A percentile compares a stretch with the other conserved stretches of the same genome.
Evolutionary conservation across 1,140 invertebrate genomes (phyloP).

Genomic region (Camponotus pennsylvanicus): DNA sequence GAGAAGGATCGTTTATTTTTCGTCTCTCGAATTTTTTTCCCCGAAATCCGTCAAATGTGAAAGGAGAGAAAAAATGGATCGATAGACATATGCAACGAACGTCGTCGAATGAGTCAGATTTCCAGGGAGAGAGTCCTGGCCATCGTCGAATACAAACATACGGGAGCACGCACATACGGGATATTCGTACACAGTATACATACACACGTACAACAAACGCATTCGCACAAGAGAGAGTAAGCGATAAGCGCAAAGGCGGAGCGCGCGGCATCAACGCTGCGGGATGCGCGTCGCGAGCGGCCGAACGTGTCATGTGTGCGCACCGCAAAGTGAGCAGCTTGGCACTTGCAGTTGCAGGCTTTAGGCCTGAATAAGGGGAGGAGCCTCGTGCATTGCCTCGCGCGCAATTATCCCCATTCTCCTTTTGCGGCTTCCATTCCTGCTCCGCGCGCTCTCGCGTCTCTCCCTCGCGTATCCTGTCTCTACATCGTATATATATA

Average conservation of each 20-base stretch:
- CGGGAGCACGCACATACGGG: too few relatives aligned
- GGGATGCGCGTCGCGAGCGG: constrained; percentile 64
- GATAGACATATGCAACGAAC: constrained; percentile 16
- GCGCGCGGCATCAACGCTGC: constrained; percentile 44
- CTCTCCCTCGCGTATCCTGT: constrained; percentile 40
- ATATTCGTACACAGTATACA: background rate
- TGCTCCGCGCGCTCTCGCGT: constrained; percentile 63
- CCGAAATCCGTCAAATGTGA: constrained; percentile 1
- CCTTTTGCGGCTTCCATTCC: constrained; percentile 74
- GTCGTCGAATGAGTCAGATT: constrained; percentile 50
- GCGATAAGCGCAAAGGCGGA: constrained; percentile 61
- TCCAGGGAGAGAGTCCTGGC: constrained; percentile 46
- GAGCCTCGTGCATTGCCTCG: constrained; percentile 80
- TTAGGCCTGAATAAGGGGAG: constrained; percentile 79
- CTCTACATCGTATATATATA: constrained; percentile 17
- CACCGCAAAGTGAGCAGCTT: constrained; percentile 75
- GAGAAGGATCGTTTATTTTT: background rate
- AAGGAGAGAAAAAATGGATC: constrained; percentile 2
- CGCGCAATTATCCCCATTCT: constrained; percentile 81
- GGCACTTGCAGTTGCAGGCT: constrained; percentile 75
- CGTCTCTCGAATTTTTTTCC: constrained; percentile 3
- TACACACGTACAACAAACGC: background rate
- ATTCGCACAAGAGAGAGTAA: too few relatives aligned
- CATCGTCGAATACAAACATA: constrained; percentile 39
- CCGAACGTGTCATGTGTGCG: constrained; percentile 74